Evolutionary conservation across 2,888 invertebrate genomes (phyloP), one percentile per base, ranked within the genome.

Genomic region (Dolichomitus sp.): DNA sequence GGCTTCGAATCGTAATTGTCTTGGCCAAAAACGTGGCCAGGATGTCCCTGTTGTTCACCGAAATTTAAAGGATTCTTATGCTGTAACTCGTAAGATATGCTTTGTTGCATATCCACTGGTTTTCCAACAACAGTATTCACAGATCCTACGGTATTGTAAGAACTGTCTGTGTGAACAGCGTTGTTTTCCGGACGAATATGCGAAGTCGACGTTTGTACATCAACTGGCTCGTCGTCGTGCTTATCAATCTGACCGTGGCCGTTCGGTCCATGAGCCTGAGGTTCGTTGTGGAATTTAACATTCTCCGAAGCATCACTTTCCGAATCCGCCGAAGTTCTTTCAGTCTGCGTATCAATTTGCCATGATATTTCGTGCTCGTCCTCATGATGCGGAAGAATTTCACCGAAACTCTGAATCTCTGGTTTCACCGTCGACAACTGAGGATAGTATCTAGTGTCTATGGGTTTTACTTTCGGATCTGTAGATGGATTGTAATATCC

Each of bases 401-500:
- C 83, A 11, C 87, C 86, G 50, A 87, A 86, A 52, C 85, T 87
- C 42, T 87, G 88, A 27, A 88, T 82, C 37, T 86, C 83, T n/a
- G 87, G 85, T 17, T 84, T 88, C 0, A 83, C 59, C 0, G 85
- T 81, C 5, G 85, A 80, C 42, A 82, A 54, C 66, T 88, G 87
- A n/a, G 87, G 85, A 77, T 88, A 85, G 72, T 88, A 86, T 17
- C 84, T 85, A 0, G 84, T 83, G 17, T 86, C 86, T 27, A 84
- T 80, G 2, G 85, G 82, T 52, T 88, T 88, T 7, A 83, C 68
- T 61, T 90, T 89, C 0, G 89, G 86, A 77, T 90, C 85, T 12
- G 87, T 89, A 1, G 86, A 85, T 48, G 92, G 92, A 88, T 92
- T 90, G 74, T 91, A 89, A 63, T 92, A 91, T 57, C 89, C 90